Base-by-base conservation (phyloP, 2,797 vertebrate genomes). In the Tauraco hartlaubi region DNA sequence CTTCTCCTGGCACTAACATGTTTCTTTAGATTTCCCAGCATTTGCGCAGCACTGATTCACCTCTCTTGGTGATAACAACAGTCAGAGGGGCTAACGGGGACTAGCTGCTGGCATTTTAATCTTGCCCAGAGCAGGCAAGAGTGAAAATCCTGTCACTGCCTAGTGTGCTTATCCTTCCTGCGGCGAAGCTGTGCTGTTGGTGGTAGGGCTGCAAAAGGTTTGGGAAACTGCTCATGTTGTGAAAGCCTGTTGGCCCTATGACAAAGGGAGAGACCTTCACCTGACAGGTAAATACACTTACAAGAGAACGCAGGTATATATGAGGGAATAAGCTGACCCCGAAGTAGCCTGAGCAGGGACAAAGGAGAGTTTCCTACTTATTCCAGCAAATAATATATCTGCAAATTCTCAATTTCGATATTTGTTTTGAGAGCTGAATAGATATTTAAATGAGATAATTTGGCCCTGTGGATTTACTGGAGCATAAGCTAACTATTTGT, bases 271-370 rank as follows among this genome's bases (percentile, higher is more conserved):
- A 93, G 87, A 96, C 97, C 87, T 91, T 97, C 68, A 28, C 96
- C 94, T 97, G 96, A 78, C 86, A 97, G 92, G 93, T 96, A 96
- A 96, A 98, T 94, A 63, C 94, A 91, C 90, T 96, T 97, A 85
- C 94, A 95, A 92, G 94, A 88, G 25, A 96, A 83, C 91, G 94
- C 90, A 94, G 94, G 80, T 92, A 63, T 93, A 73, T 94, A 61
- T 78, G 74, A 96, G 92, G 96, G 91, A 97, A 97, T 95, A 91
- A 63, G 28, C 59, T 95, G 71, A 56, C 8, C 12, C 41, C 15
- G 35, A 86, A 83, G 22, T 49, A 86, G 33, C 58, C 64, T 71
- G 39, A 67, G 61, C 29, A 76, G 62, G 59, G 61, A 83, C 29
- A 76, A 78, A 88, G 21, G 23, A 87, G 39, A 81, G 8, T 61